A percentile compares a stretch with the other conserved stretches of the same genome.
phyloP scores from a whole-genome alignment of 2,113 vertebrate species.

The Nanorana parkeri region DNA sequence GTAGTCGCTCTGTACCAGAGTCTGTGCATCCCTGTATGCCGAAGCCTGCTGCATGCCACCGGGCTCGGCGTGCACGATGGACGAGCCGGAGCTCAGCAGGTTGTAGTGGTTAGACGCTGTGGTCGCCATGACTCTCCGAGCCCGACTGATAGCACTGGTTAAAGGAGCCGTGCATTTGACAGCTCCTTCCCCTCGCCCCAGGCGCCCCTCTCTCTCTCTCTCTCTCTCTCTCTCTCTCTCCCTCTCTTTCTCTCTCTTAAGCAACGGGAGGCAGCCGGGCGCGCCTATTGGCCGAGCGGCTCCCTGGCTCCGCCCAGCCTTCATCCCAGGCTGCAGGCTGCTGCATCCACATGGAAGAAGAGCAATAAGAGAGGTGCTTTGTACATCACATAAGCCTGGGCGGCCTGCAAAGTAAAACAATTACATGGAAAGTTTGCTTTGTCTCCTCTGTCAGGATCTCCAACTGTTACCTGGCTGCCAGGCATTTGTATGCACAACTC shows the following conservation, averaged over 20 bases:
- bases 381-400: background rate
- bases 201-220: conserved; percentile 76
- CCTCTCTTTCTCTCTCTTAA: conserved; percentile 70
- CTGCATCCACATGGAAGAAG: conserved; percentile 60
- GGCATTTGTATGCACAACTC: too few relatives aligned
- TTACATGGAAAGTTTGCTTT: background rate
- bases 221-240: conserved; percentile 63
- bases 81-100: conserved; percentile 92
- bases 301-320: conserved; percentile 22
- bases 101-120: conserved; percentile 97
- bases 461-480: background rate
- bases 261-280: conserved; percentile 70
- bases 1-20: conserved; percentile 93
- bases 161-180: conserved; percentile 93
- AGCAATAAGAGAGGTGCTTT: conserved; percentile 12
- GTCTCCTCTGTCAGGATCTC: background rate
- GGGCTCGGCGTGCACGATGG: conserved; percentile 93
- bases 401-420: background rate
- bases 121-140: conserved; percentile 96
- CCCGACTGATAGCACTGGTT: conserved; percentile 89
- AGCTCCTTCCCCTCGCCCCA: conserved; percentile 85
- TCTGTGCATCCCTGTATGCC: conserved; percentile 85
- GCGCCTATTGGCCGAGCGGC: conserved; percentile 68
- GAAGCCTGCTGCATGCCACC: conserved; percentile 74
- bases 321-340: conserved; percentile 47